phyloP scores from a whole-genome alignment of 2,113 vertebrate genomes.

The Onychostoma macrolepis region DNA sequence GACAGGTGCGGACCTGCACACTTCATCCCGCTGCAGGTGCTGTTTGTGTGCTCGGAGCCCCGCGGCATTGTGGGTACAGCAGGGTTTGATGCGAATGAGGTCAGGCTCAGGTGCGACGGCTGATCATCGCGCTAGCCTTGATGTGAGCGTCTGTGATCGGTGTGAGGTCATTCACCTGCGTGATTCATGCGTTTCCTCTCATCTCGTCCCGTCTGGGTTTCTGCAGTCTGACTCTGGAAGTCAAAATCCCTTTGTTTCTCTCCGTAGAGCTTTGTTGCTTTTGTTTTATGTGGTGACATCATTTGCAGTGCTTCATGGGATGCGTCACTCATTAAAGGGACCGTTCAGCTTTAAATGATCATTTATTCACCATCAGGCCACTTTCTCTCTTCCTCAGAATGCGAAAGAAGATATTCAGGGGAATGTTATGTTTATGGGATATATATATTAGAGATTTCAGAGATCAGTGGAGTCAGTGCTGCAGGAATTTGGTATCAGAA shows the following conservation, averaged over 20 bases:
- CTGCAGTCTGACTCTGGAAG: background rate
- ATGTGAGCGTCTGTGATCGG: background rate
- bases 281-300: background rate
- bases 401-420: background rate
- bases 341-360: background rate
- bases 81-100: background rate
- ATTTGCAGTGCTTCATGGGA: background rate
- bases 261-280: background rate
- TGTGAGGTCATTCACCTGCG: background rate
- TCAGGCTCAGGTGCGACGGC: background rate
- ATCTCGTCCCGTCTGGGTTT: background rate
- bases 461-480: background rate
- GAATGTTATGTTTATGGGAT: background rate
- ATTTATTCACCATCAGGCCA: background rate
- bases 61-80: background rate
- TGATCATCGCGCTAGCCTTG: background rate
- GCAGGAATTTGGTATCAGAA: background rate
- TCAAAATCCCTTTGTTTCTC: background rate
- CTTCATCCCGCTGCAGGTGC: background rate
- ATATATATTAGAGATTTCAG: background rate
- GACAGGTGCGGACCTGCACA: slow-evolving; percentile 2
- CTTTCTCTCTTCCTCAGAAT: background rate
- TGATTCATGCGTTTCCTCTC: background rate
- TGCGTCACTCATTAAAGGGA: background rate
- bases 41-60: background rate